phyloP scores from a whole-genome alignment of 2,113 vertebrate genomes.

The Prolemur simus region DNA sequence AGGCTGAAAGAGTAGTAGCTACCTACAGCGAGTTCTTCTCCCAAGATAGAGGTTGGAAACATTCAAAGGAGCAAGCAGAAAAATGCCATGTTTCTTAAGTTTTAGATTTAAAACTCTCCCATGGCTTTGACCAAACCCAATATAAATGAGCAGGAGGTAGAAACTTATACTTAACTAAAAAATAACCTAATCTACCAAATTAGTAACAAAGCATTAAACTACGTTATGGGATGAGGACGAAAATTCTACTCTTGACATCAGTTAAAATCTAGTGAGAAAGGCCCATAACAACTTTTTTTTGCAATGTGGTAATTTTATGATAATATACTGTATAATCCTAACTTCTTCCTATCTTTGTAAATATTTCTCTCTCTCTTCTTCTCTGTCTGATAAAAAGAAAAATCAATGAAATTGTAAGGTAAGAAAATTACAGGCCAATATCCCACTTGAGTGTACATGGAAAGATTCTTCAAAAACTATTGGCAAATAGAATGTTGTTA shows the following conservation, averaged over 20 bases:
- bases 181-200: neutral
- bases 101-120: neutral
- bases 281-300: neutral
- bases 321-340: neutral
- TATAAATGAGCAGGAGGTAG: accelerated
- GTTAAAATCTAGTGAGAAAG: neutral
- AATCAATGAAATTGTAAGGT: neutral
- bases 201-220: neutral
- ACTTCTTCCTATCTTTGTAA: neutral
- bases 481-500: neutral
- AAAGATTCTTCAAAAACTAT: neutral
- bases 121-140: neutral
- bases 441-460: neutral
- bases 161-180: neutral
- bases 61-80: neutral
- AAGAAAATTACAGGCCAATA: neutral
- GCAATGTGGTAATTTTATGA: neutral
- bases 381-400: neutral
- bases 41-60: neutral
- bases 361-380: neutral
- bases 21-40: neutral
- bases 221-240: neutral
- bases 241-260: neutral
- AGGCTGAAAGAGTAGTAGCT: neutral
- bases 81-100: neutral